Base-by-base conservation (phyloP, 2,888 invertebrate genomes). In the Pteria penguin region DNA sequence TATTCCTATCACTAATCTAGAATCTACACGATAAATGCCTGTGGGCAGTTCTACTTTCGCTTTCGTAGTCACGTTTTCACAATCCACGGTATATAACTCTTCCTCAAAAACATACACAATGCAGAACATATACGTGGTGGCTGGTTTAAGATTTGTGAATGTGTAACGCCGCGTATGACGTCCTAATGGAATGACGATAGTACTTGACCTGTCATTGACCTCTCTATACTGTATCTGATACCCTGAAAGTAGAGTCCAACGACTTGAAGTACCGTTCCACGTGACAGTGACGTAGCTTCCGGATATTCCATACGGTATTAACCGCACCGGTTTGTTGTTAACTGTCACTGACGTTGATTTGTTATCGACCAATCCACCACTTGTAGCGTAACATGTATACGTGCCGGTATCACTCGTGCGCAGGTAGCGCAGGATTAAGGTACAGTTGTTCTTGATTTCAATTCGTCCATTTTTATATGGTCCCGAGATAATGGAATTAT, bases 71-170 rank as follows among this genome's bases (percentile, higher is more conserved):
- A 86, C 79, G 68, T 84, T 87, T 22, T 80, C 69, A 69, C 90
- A 90, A 68, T 89, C 83, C 14, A 89, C 80, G 45, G 81, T 84
- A 65, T 88, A 85, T 14, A 75, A 54, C 32, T 84, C 82, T 5
- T 77, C 78, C n/a, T 81, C 82, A 45, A 86, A 84, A n/a, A 82
- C 80, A 77, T 87, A 89, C 22, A 92, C 90, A 29, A 93, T 88
- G 82, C 93, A 93, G 79, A 93, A 90, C 80, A 92, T 91, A 81
- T 93, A 93, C 2, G 80, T 81, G 4, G 92, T 92, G 33, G 87
- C 83, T 8, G 93, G 92, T 72, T 86, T 84, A 14, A 93, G 85
- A 61, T 91, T 89, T 52, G 86, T 88, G 26, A 93, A 89, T 58
- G 92, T 93, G 84, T 91, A 93, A 24, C 88, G 89, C 69, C 89